Percentiles rank a stretch among this genome's conserved stretches.
These are phyloP conservation scores for Thera obeliscata DNA, from an alignment of 2,888 invertebrate species.

Conservation along the genomic window DNA sequence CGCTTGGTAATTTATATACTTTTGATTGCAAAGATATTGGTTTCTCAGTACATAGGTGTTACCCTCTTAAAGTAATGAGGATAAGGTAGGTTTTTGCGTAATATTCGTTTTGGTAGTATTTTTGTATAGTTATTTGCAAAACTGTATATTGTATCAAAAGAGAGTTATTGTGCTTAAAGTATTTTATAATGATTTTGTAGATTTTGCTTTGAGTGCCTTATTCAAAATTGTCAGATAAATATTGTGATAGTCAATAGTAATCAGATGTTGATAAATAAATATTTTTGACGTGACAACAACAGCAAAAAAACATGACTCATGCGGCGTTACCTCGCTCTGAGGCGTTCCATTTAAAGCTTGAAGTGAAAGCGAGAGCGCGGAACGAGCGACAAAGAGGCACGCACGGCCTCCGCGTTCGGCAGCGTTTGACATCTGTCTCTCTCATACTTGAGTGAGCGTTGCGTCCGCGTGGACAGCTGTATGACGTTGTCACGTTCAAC, in stretches of 20 bases:
- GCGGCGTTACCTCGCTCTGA: too few relatives aligned
- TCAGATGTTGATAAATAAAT: too few relatives aligned
- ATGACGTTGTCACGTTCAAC: too few relatives aligned
- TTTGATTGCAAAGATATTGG: not conserved
- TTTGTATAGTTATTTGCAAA: not conserved
- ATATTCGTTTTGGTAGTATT: not conserved
- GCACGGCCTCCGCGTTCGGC: too few relatives aligned
- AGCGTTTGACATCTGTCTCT: too few relatives aligned
- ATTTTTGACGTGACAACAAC: too few relatives aligned
- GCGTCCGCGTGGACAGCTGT: too few relatives aligned
- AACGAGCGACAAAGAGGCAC: too few relatives aligned
- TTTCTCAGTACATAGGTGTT: not conserved
- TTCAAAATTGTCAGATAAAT: not conserved
- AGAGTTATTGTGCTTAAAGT: not conserved
- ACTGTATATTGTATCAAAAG: not conserved
- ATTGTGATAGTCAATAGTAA: not conserved
- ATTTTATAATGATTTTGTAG: not conserved
- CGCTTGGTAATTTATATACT: not conserved
- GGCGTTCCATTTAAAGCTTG: too few relatives aligned
- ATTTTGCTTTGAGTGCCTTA: not conserved
- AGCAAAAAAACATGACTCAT: too few relatives aligned
- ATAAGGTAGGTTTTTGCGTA: conserved; percentile 4
- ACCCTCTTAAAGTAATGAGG: not conserved
- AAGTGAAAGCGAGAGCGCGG: too few relatives aligned
- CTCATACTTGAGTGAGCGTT: too few relatives aligned